Evolutionary conservation across 2,888 invertebrate species (phyloP), one percentile per base, ranked within the genome.

Genomic region (Metallyticus violacea): DNA sequence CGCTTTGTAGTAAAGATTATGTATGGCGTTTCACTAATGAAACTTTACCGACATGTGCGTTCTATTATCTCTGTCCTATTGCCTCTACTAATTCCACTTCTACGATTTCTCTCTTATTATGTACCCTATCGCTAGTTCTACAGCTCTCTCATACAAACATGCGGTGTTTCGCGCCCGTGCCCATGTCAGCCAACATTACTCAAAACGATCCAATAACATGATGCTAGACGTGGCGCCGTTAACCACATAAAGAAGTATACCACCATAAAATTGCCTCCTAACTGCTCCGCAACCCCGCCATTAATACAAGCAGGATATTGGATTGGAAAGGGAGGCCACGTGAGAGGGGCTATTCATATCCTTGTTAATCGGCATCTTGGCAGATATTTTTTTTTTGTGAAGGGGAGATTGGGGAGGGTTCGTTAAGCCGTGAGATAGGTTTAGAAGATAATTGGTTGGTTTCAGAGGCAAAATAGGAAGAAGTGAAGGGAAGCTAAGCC

Each of bases 401-500:
- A 6, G 76, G 26, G n/a, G 25, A 4, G 28, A 9, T 77, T 7
- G 22, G 83, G 29, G 27, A 77, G 83, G 77, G 83, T 83, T 83
- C 83, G 83, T 83, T 83, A 83, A 83, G 83, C 77, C 76, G n/a
- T 83, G 83, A 83, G 83, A 83, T 83, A 77, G 83, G 28, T 83
- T 83, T 83, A 29, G 83, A 83, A 83, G 83, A 83, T 83, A 83
- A 83, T 83, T 83, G 83, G 83, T 83, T n/a, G 83, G 77, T 83
- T 83, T 29, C 26, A 22, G 28, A 28, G 77, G 40, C 40, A 62
- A 22, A 62, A 62, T 22, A 22, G 40, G 15, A 62, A 9, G 40
- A 62, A 62, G 40, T 62, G 40, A 62, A 62, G 40, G 40, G 40
- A 62, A 62, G 40, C 40, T 62, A 62, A 62, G 40, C 40, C 40